Evolutionary conservation across 2,113 vertebrate species (phyloP).

Genomic region (Callospermophilus lateralis): DNA sequence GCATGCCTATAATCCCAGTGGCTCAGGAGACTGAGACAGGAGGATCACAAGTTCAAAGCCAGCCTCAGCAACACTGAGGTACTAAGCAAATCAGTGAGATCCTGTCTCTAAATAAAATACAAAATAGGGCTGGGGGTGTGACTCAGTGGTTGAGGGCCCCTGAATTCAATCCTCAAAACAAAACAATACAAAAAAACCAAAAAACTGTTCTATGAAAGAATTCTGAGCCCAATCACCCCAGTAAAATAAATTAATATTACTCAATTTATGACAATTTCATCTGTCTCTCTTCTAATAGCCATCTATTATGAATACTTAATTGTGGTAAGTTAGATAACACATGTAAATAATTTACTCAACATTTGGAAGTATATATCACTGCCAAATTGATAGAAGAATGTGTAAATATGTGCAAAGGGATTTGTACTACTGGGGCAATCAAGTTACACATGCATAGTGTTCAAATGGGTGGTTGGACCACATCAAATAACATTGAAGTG

Average conservation of each 20-base stretch:
- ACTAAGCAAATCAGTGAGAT: too few relatives aligned
- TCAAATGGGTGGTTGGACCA: background rate
- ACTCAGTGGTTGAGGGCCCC: too few relatives aligned
- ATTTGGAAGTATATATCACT: background rate
- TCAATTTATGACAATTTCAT: slow-evolving; percentile 16
- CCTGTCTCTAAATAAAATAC: too few relatives aligned
- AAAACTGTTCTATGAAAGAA: background rate
- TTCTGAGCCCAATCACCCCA: background rate
- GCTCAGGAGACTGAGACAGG: too few relatives aligned
- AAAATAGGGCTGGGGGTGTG: too few relatives aligned
- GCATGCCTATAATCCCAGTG: too few relatives aligned
- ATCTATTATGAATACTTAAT: slow-evolving; percentile 61
- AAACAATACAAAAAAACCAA: too few relatives aligned
- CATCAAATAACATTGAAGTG: background rate
- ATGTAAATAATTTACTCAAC: slow-evolving; percentile 59
- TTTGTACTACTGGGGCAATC: background rate
- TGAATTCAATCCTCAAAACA: too few relatives aligned
- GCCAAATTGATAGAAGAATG: slow-evolving; percentile 44
- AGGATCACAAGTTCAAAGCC: too few relatives aligned
- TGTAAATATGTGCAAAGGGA: background rate
- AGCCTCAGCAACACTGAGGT: too few relatives aligned
- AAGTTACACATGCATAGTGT: background rate
- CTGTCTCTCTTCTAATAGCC: slow-evolving; percentile 20
- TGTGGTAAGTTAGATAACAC: slow-evolving; percentile 13
- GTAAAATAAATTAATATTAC: slow-evolving; percentile 58